Base-by-base conservation (phyloP, 53 echinoderm and acorn worm species). In the Echinometra lucunter region DNA sequence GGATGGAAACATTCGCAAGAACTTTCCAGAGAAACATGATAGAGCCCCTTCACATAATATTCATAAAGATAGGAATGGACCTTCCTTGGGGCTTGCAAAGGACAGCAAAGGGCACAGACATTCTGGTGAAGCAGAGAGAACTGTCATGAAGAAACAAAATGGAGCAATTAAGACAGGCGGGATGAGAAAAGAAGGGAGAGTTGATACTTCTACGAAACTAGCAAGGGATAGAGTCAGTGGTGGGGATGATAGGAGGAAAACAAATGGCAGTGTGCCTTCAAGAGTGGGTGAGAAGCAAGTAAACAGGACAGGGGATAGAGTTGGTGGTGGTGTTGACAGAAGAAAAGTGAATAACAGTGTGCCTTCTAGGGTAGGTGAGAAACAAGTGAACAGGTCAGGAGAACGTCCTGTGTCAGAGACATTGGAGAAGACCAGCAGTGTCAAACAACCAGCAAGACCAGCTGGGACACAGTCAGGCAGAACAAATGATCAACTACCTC, bases 31-130 rank as follows among this genome's bases (percentile, higher is more conserved):
- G 38, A 78, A 42, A 23, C 38, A 49, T 49, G 49, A n/a, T 27
- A 49, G 49, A 49, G 10, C 85, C 30, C 21, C 42, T 44, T 49
- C 49, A 13, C 85, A 85, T n/a, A 49, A 12, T n/a, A 49, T 23
- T 7, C 38, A 38, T 6, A 85, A 85, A 49, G 85, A 85, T 85
- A 85, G 49, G 85, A 85, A 85, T 28, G 49, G 49, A 85, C 53
- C n/a, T 4, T 30, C n/a, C 47, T n/a, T 28, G 3, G 30, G 28
- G n/a, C 13, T 15, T 28, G 15, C 12, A 10, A n/a, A 49, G 15
- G 49, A 85, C 30, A 16, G 49, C 19, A 85, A 85, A n/a, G 49
- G 60, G 0, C 58, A 35, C 21, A 66, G 90, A 90, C 37, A 60
- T 58, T 45, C n/a, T 37, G 37, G 66, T 11, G 60, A 66, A 35